Evolutionary conservation across 2,888 invertebrate species (phyloP), one percentile per base, ranked within the genome.

Genomic region (Eupithecia subumbrata): DNA sequence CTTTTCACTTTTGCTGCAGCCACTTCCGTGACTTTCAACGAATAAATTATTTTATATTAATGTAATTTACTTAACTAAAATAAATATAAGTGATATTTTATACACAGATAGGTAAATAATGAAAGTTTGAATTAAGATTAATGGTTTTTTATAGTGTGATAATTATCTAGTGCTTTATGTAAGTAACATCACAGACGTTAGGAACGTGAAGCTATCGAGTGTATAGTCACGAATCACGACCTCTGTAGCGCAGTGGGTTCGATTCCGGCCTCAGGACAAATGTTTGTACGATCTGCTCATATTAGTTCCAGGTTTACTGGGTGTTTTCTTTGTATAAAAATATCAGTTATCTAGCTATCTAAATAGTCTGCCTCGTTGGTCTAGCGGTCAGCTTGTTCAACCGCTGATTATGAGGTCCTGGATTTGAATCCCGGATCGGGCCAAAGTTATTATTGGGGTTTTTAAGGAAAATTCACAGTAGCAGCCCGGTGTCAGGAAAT

Each of bases 1-100:
- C 67, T 73, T 81, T 81, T 81, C 79, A 81, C 81, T 81, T 79
- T 77, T 77, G 74, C 77, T 77, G 76, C 78, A 79, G 75, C 70
- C 67, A 69, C 74, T 77, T 81, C 78, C 79, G 78, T 34, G 40
- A 75, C 73, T 78, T 76, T 75, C 77, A 34, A 72, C 7, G 78
- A 78, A 79, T 79, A 71, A 63, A 76, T 79, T 78, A 72, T 75
- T 72, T 40, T 63, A 8, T 48, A 76, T 66, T 60, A 45, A 67
- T 70, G 71, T 34, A 48, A 40, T 73, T 73, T 60, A 60, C 34
- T 64, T 2, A 69, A 25, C 9, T 12, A 64, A 71, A 71, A 71
- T 64, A 74, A 52, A 37, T 68, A 37, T n/a, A 11, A 40, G 18
- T 37, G 11, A 67, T 37, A 37, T 37, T 37, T 67, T 37, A 60